Base-by-base conservation (phyloP, 2,888 invertebrate genomes). In the Caenorhabditis angaria region DNA sequence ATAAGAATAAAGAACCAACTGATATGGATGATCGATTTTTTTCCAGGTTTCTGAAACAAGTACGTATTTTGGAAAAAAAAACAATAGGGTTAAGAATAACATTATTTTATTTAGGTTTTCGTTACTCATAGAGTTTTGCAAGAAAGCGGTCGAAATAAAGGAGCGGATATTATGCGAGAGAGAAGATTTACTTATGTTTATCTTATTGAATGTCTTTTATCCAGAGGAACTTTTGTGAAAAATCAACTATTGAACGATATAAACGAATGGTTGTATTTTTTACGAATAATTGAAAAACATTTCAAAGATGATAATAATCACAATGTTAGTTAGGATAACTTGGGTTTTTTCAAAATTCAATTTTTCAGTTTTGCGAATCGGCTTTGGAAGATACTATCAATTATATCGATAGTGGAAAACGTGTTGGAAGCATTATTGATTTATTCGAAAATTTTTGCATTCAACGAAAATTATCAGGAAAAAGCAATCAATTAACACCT, bases 181-280 rank as follows among this genome's bases (percentile, higher is more conserved):
- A 27, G 70, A 22, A 51, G 25, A 29, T 70, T 70, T 24, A 27
- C 70, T 1, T 65, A 65, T 28, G 32, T 53, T 1, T 70, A 70
- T 32, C 48, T 70, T 25, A 65, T 70, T 14, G 24, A 47, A 41
- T 51, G 57, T 4, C 51, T 70, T 5, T 14, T 70, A 8, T 64
- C 70, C 56, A 69, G 69, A 64, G 70, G 70, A n/a, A 12, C 61
- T 14, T 35, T 61, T 18, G 70, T 70, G 6, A 70, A 70, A n/a
- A 65, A 70, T 54, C 70, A 70, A 25, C 47, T 70, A 24, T 24
- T 65, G 14, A 2, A 61, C 0, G 2, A 32, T 12, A 0, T 4
- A 12, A 6, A 53, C 0, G 20, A 2, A 0, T 70, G 70, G 70
- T 0, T 8, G 1, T 1, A n/a, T 0, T 69, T 69, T 56, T n/a